Conservation (phyloP, 2,888 invertebrate species). For the Strigamia maritima region DNA sequence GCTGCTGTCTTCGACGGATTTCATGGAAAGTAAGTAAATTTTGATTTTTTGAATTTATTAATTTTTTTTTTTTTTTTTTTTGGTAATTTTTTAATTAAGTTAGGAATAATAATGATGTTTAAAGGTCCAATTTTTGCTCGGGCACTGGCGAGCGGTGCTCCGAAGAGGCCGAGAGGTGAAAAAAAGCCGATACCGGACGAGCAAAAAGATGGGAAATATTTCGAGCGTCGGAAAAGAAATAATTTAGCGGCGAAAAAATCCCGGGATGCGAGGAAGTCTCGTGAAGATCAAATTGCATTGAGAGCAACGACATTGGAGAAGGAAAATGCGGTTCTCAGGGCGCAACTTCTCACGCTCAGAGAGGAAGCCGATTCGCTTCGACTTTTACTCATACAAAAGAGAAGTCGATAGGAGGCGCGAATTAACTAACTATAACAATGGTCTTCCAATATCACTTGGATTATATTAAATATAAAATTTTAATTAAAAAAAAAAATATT, state of each 20-base stretch:
- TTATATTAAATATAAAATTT: too few species aligned
- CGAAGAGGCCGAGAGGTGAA: conserved; percentile 68
- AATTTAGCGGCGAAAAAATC: conserved; percentile 91
- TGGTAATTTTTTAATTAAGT: background rate
- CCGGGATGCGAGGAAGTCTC: conserved; percentile 76
- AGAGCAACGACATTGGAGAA: conserved; percentile 79
- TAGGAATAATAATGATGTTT: too few species aligned
- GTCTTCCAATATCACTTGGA: too few species aligned
- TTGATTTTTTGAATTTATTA: background rate
- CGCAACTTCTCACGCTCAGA: conserved; percentile 73
- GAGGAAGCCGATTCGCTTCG: conserved; percentile 73
- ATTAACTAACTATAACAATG: too few species aligned
- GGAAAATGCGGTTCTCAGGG: conserved; percentile 79
- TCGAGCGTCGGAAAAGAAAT: conserved; percentile 78
- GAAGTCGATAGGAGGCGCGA: conserved; percentile 43
- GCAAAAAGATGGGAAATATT: conserved; percentile 85
- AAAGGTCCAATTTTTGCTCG: conserved; percentile 44
- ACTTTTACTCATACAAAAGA: conserved; percentile 61
- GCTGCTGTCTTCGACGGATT: background rate
- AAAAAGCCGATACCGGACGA: conserved; percentile 83
- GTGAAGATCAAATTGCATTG: conserved; percentile 85
- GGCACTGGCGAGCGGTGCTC: conserved; percentile 44
- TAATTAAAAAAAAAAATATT: too few species aligned
- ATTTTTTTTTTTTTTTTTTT: background rate
- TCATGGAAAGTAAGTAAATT: background rate